These are phyloP conservation scores for Microctonus aethiopoides DNA, from an alignment of 2,888 invertebrate species.

Conservation along the genomic window DNA sequence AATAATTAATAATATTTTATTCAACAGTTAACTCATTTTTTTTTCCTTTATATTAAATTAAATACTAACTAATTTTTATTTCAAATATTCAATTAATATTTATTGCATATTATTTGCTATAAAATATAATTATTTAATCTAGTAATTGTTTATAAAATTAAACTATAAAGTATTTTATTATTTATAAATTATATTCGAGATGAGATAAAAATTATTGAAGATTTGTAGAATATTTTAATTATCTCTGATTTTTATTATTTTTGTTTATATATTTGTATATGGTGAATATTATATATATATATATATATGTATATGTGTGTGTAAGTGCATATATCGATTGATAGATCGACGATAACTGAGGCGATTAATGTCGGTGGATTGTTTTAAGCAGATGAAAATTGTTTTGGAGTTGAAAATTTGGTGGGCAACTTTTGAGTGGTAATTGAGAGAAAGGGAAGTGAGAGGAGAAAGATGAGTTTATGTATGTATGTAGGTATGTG, in stretches of 20 bases:
- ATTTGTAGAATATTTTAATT: background rate
- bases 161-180: too few relatives aligned
- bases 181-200: background rate
- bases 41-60: too few relatives aligned
- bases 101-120: too few relatives aligned
- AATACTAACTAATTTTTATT: too few relatives aligned
- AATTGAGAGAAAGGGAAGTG: constrained; percentile 36
- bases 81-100: too few relatives aligned
- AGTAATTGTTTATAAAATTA: too few relatives aligned
- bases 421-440: constrained; percentile 56
- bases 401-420: constrained; percentile 20
- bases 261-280: too few relatives aligned
- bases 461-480: constrained; percentile 3
- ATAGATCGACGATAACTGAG: background rate
- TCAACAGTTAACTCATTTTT: too few relatives aligned
- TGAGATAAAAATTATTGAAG: background rate
- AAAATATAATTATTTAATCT: too few relatives aligned
- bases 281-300: background rate
- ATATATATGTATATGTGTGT: background rate
- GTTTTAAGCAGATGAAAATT: constrained; percentile 21
- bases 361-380: background rate
- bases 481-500: background rate
- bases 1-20: too few relatives aligned
- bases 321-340: background rate
- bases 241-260: background rate